Conservation (phyloP, 2,888 invertebrate genomes). For the Litoditis marina region DNA sequence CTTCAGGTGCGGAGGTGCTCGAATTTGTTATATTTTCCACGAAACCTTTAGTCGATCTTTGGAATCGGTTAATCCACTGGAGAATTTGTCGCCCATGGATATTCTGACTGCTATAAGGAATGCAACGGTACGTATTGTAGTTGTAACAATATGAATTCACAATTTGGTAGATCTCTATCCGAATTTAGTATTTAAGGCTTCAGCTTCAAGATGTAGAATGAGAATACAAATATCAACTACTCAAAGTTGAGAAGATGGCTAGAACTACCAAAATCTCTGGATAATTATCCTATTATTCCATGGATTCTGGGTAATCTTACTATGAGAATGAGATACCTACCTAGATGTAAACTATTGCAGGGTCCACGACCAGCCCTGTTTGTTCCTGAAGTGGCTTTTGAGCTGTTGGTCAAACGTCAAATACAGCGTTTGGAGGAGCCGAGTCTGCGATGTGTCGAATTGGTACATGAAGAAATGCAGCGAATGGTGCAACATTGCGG, state of each 20-base stretch:
- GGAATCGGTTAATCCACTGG: conserved; percentile 89
- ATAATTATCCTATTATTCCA: no score
- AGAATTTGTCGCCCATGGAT: conserved; percentile 83
- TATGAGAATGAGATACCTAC: not conserved
- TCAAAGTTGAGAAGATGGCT: no score
- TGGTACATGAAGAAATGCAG: conserved; percentile 99
- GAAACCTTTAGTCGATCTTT: conserved; percentile 93
- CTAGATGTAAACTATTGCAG: conserved; percentile 49
- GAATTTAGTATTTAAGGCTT: no score
- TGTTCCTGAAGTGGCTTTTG: conserved; percentile 82
- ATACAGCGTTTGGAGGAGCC: conserved; percentile 94
- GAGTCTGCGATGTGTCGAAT: conserved; percentile 89
- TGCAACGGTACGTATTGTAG: conserved; percentile 81
- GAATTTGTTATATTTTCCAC: conserved; percentile 98
- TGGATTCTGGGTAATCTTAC: no score
- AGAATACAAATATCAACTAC: no score
- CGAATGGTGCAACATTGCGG: conserved; percentile 97
- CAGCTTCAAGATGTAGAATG: no score
- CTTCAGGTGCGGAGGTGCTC: conserved; percentile 84
- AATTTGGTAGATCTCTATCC: no score
- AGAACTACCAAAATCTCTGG: no score
- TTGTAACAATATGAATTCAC: no score
- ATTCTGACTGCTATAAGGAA: conserved; percentile 97
- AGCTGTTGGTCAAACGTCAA: conserved; percentile 92
- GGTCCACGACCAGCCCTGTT: conserved; percentile 68